Base-by-base conservation (phyloP, 2,888 invertebrate species). In the Nowickia ferox region DNA sequence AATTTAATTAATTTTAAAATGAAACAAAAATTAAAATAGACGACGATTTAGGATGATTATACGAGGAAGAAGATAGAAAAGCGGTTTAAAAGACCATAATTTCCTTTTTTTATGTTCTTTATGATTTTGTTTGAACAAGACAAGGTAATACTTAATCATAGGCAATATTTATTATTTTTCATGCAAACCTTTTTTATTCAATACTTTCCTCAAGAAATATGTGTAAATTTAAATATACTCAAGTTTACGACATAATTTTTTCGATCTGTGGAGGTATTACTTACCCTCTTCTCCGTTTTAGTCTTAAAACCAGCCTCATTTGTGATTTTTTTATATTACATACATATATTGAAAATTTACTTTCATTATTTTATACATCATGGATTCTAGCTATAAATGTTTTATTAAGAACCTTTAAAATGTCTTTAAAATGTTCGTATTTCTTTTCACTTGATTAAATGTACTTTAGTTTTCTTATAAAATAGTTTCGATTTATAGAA, bases 71-170 rank as follows among this genome's bases (percentile, higher is more conserved):
- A 71, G 46, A 71, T 65, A 68, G 30, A 82, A 78, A 79, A 86
- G 83, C 83, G 79, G 78, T 79, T 79, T 79, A 83, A 86, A 86
- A 86, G 86, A 86, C 86, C 83, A 83, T 71, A 6, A 63, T 72
- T 76, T 59, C 59, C n/a, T 5, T 42, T 53, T 78, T 76, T 66
- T 46, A 48, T 38, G 59, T 75, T 61, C 15, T 15, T 68, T 71
- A n/a, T 68, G 17, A 66, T 66, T 68, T 59, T 51, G 13, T 65
- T 57, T 72, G 22, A 72, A 17, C 42, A 48, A 69, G 19, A 55
- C 19, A 46, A 69, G 55, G 19, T 65, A 55, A 65, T 19, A 55
- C 44, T 65, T 13, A 51, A 63, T 30, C 19, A 22, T 38, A 38
- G 17, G n/a, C 65, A 19, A 48, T 57, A 57, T n/a, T 57, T 30